Evolutionary conservation across 2,113 vertebrate species (phyloP), one percentile per base, ranked within the genome.

Genomic region (Heterocephalus glaber): DNA sequence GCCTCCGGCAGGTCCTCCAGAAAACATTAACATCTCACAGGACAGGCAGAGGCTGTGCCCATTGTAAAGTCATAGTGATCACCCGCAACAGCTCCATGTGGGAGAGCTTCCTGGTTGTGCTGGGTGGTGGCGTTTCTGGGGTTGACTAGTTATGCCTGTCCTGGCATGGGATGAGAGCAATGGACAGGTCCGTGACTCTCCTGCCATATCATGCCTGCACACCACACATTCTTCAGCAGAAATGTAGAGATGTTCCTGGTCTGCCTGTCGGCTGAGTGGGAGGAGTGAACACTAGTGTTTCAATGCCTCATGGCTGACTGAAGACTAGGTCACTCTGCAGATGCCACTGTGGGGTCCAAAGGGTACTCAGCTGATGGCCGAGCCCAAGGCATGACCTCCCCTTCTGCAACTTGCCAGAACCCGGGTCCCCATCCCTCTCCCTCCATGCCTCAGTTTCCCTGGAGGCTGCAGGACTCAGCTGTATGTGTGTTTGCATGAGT

Each of bases 361-460:
- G 41, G 20, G 4, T 19, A 17, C 47, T 17, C 5, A 11, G 5
- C 61, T 52, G 74, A 28, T 4, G 4, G 7, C 7, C 0, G 4
- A 38, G 70, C 61, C 60, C 14, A 56, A 12, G 52, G 70, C 14
- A 1, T 49, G 47, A 49, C 47, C 47, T n/a, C 47, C 47, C 9
- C 47, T 49, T 49, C 47, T 49, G 47, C 47, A 49, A 6, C 60
- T 19, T 72, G 12, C 7, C n/a, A 54, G 38, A 0, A 16, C 33
- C 76, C 4, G 7, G 60, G 35, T 1, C 28, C 14, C 14, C 7
- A 13, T 11, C 28, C 24, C 22, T 8, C 28, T 30, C 28, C 61
- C 61, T 12, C 61, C 28, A 3, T 63, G 26, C 7, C 26, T 28
- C 11, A 10, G 61, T 30, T 63, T 26, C 28, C 61, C 28, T 63